Percentiles rank a stretch among this genome's conserved stretches.
Evolutionary conservation across 2,113 vertebrate genomes (phyloP).

Genomic region (Toxostoma redivivum): DNA sequence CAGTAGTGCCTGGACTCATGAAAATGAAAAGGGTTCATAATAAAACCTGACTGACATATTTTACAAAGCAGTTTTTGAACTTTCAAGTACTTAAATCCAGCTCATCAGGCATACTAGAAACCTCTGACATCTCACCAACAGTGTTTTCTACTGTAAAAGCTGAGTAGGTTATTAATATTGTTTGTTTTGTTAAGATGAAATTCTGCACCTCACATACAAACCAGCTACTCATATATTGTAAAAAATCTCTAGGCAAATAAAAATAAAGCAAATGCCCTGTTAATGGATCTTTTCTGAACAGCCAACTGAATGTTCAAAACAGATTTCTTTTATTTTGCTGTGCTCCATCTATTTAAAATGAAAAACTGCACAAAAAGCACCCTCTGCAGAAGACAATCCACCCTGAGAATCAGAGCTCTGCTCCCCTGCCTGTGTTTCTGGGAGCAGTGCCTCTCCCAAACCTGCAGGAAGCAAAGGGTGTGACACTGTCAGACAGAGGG

Average conservation of each 20-base stretch:
- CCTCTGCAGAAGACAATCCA: not conserved
- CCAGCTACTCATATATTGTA: not conserved
- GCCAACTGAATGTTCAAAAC: not conserved
- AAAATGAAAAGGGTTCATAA: slow-evolving; percentile 49
- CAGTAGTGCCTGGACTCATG: not conserved
- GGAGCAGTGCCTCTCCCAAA: not conserved
- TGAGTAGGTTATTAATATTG: slow-evolving; percentile 5
- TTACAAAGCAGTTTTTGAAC: slow-evolving; percentile 40
- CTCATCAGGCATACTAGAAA: slow-evolving; percentile 58
- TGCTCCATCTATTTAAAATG: not conserved
- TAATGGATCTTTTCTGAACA: not conserved
- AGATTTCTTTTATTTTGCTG: not conserved
- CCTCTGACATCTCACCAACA: slow-evolving; percentile 42
- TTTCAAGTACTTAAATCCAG: slow-evolving; percentile 45
- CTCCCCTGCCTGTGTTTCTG: not conserved
- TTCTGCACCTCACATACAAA: not conserved
- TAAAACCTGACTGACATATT: not conserved
- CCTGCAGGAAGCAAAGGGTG: not conserved
- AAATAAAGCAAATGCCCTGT: not conserved
- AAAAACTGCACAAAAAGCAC: not conserved
- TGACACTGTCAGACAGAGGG: not conserved
- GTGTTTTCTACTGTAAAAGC: slow-evolving; percentile 34
- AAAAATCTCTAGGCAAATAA: not conserved
- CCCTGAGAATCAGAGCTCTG: not conserved
- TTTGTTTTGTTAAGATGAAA: not conserved